A percentile compares a stretch with the other conserved stretches of the same genome.
Evolutionary conservation across 2,113 vertebrate genomes (phyloP).

Genomic region (Oreotrochilus melanogaster): DNA sequence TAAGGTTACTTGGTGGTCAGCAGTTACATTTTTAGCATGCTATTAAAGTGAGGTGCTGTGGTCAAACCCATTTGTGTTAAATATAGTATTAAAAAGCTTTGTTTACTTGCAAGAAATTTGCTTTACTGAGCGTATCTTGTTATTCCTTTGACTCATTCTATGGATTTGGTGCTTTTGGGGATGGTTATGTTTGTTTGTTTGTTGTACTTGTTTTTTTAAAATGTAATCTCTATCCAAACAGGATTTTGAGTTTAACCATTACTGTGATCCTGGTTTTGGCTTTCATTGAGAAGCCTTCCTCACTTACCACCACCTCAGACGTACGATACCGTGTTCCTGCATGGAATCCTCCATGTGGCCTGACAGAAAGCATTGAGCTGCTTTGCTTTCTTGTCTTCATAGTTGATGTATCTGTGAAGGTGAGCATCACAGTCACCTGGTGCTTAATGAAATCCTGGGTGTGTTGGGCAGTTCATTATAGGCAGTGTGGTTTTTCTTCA

Average conservation of each 20-base stretch:
- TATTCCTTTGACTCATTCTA: not conserved
- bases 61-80: not conserved
- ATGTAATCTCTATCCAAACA: constrained; percentile 1
- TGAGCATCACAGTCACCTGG: not conserved
- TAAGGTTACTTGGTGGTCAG: not conserved
- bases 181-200: not conserved
- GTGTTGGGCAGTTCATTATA: not conserved
- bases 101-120: not conserved
- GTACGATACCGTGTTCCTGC: constrained; percentile 75
- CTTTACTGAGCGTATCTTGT: not conserved
- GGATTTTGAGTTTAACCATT: constrained; percentile 84
- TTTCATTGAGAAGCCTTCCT: constrained; percentile 91
- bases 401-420: constrained; percentile 87
- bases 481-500: not conserved
- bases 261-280: constrained; percentile 87
- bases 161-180: not conserved
- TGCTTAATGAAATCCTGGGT: accelerated
- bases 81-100: not conserved
- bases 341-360: constrained; percentile 89
- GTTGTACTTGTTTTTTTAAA: not conserved
- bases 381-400: constrained; percentile 86
- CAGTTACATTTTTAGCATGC: not conserved
- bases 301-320: constrained; percentile 85
- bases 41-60: not conserved
- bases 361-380: constrained; percentile 86